Conservation (phyloP, 2,888 invertebrate genomes). For the Ectobius pallidus region DNA sequence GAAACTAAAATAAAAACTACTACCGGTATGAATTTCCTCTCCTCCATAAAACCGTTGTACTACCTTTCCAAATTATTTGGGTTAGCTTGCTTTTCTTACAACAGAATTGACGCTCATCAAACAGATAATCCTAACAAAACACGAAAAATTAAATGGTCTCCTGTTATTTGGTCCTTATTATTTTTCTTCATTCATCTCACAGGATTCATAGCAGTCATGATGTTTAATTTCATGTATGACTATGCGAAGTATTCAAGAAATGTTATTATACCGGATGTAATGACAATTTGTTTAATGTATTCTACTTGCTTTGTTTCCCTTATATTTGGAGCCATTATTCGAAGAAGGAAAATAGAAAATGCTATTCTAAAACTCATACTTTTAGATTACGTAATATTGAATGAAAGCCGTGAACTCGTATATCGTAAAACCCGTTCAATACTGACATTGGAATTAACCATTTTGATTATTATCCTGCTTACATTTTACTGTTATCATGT, state of each 20-base stretch:
- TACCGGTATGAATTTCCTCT: neutral
- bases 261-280: neutral
- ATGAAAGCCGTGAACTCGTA: neutral
- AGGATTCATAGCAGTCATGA: neutral
- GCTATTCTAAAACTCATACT: neutral
- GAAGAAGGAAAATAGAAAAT: neutral
- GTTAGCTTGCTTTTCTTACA: neutral
- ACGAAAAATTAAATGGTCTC: neutral
- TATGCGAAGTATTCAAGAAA: neutral
- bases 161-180: neutral
- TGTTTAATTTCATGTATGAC: neutral
- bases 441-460: neutral
- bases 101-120: too few relatives aligned
- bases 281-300: neutral
- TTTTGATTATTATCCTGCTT: neutral
- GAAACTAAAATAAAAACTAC: too few relatives aligned
- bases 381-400: neutral
- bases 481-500: conserved; percentile 11
- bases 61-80: neutral
- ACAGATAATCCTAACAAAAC: neutral
- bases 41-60: neutral
- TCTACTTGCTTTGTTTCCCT: neutral
- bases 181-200: neutral
- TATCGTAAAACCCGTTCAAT: neutral
- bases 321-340: neutral